These are phyloP conservation scores for Halocaridina rubra DNA, from an alignment of 2,888 invertebrate species.

Conservation along the genomic window DNA sequence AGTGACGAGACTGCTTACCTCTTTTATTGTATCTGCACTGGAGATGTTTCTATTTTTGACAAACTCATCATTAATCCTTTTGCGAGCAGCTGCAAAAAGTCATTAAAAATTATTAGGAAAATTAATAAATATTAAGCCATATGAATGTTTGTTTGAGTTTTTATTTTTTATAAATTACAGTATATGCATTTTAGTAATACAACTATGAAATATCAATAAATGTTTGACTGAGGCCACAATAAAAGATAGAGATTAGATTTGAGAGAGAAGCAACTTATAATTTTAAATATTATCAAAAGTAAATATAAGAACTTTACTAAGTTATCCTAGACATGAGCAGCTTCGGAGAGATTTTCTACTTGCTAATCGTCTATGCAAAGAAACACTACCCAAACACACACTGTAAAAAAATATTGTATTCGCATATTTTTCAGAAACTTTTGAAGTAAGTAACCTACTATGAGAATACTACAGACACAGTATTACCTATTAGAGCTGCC, in stretches of 20 bases:
- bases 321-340: too few species aligned
- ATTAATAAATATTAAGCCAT: conserved; percentile 21
- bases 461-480: not conserved
- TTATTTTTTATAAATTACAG: too few species aligned
- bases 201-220: not conserved
- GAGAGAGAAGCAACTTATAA: too few species aligned
- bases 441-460: not conserved
- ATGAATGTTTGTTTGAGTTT: conserved; percentile 17
- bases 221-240: too few species aligned
- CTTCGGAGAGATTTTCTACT: not conserved
- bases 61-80: conserved; percentile 36
- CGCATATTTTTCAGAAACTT: not conserved
- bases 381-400: not conserved
- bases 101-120: not conserved
- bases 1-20: not conserved
- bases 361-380: not conserved
- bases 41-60: conserved; percentile 28
- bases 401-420: not conserved
- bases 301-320: too few species aligned
- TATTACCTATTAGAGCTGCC: conserved; percentile 21
- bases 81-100: conserved; percentile 21
- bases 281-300: too few species aligned
- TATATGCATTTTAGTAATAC: not conserved
- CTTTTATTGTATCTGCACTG: not conserved
- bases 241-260: too few species aligned